Base-by-base conservation (phyloP, 2,797 vertebrate species). In the Epinephelus awoara region DNA sequence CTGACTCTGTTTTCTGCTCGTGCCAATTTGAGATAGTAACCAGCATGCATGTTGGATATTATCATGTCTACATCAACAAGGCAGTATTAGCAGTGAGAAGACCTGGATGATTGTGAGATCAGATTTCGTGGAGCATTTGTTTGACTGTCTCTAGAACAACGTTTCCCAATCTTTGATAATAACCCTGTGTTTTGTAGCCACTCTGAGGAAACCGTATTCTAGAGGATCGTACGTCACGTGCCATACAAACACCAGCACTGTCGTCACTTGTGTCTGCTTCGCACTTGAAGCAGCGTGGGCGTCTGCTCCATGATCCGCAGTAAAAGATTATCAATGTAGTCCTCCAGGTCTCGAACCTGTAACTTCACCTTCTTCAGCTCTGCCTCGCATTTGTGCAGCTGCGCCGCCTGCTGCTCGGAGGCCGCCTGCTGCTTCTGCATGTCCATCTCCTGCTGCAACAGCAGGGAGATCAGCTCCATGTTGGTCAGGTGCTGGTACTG, bases 241-340 rank as follows among this genome's bases (percentile, higher is more conserved):
- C 34, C 6, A 40, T 17, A 40, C 65, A 34, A 34, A 58, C 59
- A 5, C 27, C 12, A 3, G 18, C 52, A n/a, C 82, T 12, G 67
- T 34, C 4, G 62, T 96, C 92, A 96, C 89, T 96, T 96, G 79
- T 94, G 94, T 74, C 95, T 95, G 52, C 0, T 90, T 91, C 95
- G 94, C 79, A 98, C 97, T 93, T 99, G 98, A 71, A 99, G 96
- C 91, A 99, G 93, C 0, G 97, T 97, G 6, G 98, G 98, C 0
- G 97, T 98, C 84, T 98, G 97, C 87, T 99, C 98, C 95, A 99
- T 99, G 93, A 99, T 99, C 80, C 97, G 96, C 90, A 99, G 94
- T 85, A 99, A 90, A 80, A 99, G 96, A 85, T 96, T 97, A 94
- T 99, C 98, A 0, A 99, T 99, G 94, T 99, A 99, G 92, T 97